phyloP scores from a whole-genome alignment of 1,140 invertebrate genomes.

The Charaxes varanes region DNA sequence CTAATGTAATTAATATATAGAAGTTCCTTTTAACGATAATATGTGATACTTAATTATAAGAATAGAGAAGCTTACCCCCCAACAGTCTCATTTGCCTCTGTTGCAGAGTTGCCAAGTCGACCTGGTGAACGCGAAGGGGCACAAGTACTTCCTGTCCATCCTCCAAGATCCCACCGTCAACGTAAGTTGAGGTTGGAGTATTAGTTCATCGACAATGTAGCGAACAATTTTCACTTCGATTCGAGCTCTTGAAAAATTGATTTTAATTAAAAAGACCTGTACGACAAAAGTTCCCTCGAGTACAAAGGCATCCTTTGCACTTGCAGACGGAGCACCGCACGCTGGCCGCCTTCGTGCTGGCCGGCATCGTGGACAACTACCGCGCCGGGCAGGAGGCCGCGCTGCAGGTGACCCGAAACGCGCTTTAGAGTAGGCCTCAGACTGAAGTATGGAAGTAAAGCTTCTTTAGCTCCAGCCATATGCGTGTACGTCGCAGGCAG shows the following conservation, averaged over 20 bases:
- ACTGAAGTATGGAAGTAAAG: no score
- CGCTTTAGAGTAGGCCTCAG: no score
- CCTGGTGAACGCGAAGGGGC: constrained; percentile 94
- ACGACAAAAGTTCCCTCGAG: background rate
- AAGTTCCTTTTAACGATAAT: no score
- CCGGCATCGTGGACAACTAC: constrained; percentile 94
- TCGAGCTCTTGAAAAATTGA: no score
- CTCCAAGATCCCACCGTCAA: constrained; percentile 89
- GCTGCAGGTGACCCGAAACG: no score
- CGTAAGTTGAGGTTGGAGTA: constrained; percentile 71
- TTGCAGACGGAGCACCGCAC: constrained; percentile 88
- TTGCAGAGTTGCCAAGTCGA: constrained; percentile 94
- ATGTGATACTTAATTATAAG: no score
- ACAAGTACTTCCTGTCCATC: constrained; percentile 95
- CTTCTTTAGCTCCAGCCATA: constrained; percentile 11
- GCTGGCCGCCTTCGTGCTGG: constrained; percentile 92
- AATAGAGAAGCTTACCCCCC: no score
- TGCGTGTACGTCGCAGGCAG: background rate
- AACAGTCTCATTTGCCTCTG: constrained; percentile 6
- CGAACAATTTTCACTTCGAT: no score
- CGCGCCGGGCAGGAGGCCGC: constrained; percentile 90
- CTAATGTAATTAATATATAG: no score
- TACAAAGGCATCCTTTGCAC: background rate
- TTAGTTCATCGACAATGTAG: no score
- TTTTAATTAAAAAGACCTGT: no score